Conservation (phyloP, 2,888 invertebrate species). For the Cephus pygmeus region DNA sequence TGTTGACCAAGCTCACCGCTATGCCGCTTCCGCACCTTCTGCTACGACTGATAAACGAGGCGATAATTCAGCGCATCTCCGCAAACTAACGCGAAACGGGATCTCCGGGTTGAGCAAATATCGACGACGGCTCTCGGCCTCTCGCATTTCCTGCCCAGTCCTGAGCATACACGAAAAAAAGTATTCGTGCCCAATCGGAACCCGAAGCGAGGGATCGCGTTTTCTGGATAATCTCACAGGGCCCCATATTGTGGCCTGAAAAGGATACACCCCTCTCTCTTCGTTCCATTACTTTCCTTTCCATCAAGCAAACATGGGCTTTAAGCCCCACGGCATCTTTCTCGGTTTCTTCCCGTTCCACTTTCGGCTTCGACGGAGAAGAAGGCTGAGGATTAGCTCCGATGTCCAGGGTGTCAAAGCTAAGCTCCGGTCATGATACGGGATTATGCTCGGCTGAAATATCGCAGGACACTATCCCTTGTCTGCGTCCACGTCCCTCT, state of each 20-base stretch:
- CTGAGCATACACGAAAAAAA: background rate
- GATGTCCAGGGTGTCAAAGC: conserved; percentile 53
- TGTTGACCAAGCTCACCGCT: background rate
- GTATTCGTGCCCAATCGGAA: background rate
- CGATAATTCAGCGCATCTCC: conserved; percentile 39
- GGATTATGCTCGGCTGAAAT: conserved; percentile 59
- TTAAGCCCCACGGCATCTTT: conserved; percentile 16
- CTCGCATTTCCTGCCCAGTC: conserved; percentile 4
- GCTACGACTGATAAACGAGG: conserved; percentile 16
- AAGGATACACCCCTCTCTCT: background rate
- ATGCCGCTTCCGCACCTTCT: background rate
- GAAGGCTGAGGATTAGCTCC: conserved; percentile 46
- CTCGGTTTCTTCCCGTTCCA: conserved; percentile 10
- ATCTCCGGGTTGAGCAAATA: conserved; percentile 1
- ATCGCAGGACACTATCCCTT: conserved; percentile 30
- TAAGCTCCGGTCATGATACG: conserved; percentile 58
- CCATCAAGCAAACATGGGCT: conserved; percentile 4
- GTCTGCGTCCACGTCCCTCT: background rate
- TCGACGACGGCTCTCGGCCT: background rate
- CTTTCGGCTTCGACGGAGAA: conserved; percentile 29
- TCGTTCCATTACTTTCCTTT: background rate
- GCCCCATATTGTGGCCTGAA: background rate
- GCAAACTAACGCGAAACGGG: conserved; percentile 34
- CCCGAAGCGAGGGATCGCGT: background rate
- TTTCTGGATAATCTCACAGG: conserved; percentile 5